Conservation (phyloP, 2,797 vertebrate species). For the Spinibarbus caldwelli region DNA sequence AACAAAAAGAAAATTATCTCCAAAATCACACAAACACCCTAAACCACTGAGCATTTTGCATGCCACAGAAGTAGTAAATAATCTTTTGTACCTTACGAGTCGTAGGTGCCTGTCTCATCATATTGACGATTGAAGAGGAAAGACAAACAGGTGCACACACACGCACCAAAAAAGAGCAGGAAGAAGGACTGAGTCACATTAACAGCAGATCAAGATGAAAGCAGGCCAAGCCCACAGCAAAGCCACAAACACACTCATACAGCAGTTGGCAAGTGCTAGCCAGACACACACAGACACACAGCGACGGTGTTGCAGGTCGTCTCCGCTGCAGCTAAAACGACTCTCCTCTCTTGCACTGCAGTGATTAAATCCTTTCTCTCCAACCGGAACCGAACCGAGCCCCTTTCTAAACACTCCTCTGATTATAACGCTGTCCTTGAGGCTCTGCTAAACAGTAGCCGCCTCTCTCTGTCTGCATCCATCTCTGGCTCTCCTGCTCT, state of each 20-base stretch:
- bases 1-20: not conserved
- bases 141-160: conserved; percentile 43
- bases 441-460: conserved; percentile 53
- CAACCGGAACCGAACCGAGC: not conserved
- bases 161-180: conserved; percentile 55
- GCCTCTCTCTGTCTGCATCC: conserved; percentile 67
- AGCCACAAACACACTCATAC: conserved; percentile 57
- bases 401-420: conserved; percentile 31
- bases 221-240: conserved; percentile 55
- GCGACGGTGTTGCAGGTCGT: conserved; percentile 50
- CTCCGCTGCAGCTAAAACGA: conserved; percentile 41
- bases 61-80: conserved; percentile 19
- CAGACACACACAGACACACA: conserved; percentile 55
- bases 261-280: conserved; percentile 43
- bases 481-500: conserved; percentile 63
- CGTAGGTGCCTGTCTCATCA: conserved; percentile 92
- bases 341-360: conserved; percentile 29
- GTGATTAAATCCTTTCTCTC: conserved; percentile 20
- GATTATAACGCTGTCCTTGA: conserved; percentile 51
- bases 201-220: conserved; percentile 42
- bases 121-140: conserved; percentile 74
- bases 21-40: conserved; percentile 1
- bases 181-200: conserved; percentile 55
- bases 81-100: conserved; percentile 87
- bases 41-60: conserved; percentile 2